A percentile compares a stretch with the other conserved stretches of the same genome.
Conservation (phyloP, 1,140 invertebrate genomes). For the Drosophila bocki region DNA sequence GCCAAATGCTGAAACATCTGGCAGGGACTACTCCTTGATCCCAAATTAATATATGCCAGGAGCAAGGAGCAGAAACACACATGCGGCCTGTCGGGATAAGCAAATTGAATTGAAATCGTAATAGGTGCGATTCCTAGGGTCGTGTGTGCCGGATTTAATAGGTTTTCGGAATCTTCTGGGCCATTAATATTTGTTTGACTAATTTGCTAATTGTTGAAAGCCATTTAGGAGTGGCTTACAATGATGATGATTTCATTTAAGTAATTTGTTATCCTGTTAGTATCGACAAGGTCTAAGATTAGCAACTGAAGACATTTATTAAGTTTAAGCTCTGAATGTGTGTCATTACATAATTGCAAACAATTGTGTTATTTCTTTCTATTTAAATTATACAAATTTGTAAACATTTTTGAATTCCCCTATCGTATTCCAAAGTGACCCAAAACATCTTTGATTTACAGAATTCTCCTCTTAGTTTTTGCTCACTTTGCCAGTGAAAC, state of each 20-base stretch:
- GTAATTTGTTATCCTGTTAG: not conserved
- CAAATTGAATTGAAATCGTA: constrained; percentile 30
- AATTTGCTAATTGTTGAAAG: constrained; percentile 18
- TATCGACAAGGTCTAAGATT: not conserved
- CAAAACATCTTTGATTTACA: not conserved
- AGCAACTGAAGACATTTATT: not conserved
- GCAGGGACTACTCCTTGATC: constrained; percentile 1
- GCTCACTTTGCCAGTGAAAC: not conserved
- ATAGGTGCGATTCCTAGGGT: constrained; percentile 12
- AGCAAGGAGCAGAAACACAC: not conserved
- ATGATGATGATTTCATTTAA: constrained; percentile 1
- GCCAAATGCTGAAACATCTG: constrained; percentile 15
- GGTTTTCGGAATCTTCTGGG: not conserved
- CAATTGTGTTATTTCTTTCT: no score
- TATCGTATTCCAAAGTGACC: not conserved
- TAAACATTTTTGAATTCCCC: not conserved
- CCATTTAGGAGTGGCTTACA: constrained; percentile 3
- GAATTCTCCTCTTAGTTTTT: not conserved
- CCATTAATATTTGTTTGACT: constrained; percentile 15
- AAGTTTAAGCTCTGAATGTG: not conserved
- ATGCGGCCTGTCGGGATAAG: constrained; percentile 3
- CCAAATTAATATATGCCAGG: constrained; percentile 30
- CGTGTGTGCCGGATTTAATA: constrained; percentile 10
- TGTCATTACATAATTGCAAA: not conserved
- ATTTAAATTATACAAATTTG: no score